Percentiles rank a stretch among this genome's conserved stretches.
Conservation (phyloP, 2,888 invertebrate genomes). For the Tenthredo scrophulariae region DNA sequence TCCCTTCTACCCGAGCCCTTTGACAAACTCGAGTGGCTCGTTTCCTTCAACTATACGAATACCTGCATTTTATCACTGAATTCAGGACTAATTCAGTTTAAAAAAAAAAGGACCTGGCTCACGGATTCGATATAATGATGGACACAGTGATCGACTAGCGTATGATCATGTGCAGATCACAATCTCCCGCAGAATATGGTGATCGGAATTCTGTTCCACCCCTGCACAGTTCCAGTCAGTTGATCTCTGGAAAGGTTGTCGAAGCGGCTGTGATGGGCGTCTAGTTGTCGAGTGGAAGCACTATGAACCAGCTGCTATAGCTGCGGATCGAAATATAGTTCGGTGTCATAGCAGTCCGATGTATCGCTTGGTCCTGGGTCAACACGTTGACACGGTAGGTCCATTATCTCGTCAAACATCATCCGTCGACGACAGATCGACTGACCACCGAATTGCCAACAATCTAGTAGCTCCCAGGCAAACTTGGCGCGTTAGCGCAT, state of each 20-base stretch:
- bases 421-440: constrained; percentile 71
- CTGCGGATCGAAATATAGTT: neutral
- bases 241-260: neutral
- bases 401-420: constrained; percentile 76
- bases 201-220: neutral
- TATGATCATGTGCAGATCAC: too few species aligned
- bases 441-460: constrained; percentile 72
- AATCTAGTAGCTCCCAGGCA: constrained; percentile 55
- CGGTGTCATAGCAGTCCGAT: constrained; percentile 20
- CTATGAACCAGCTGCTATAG: neutral
- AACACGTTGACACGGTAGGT: constrained; percentile 75
- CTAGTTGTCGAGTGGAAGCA: neutral
- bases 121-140: neutral
- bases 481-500: neutral
- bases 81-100: neutral
- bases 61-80: constrained; percentile 13
- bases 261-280: neutral
- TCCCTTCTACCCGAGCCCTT: neutral
- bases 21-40: neutral
- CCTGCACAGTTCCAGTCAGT: neutral
- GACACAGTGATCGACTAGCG: too few species aligned
- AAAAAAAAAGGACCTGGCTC: neutral
- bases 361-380: constrained; percentile 64
- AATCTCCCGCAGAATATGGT: neutral
- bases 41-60: neutral